Conservation (phyloP, 2,888 invertebrate species). For the Chrysolina americana region DNA sequence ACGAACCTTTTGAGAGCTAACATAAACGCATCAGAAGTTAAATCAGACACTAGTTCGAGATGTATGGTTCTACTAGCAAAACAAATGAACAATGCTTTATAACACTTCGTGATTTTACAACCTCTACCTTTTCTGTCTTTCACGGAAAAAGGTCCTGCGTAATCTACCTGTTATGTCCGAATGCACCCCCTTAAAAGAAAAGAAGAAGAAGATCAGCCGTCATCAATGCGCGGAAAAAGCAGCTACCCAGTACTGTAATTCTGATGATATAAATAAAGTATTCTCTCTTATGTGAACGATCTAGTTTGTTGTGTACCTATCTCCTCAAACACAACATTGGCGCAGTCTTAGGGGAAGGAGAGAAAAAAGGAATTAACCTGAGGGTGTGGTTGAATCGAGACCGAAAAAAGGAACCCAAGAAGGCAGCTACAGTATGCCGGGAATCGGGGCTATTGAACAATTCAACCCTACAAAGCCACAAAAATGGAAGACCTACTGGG, state of each 20-base stretch:
- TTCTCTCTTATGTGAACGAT: not conserved
- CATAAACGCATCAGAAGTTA: constrained; percentile 43
- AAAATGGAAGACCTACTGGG: constrained; percentile 24
- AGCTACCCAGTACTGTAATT: no score
- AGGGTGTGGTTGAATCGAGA: not conserved
- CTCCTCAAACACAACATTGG: not conserved
- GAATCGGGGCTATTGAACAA: constrained; percentile 17
- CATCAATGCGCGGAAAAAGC: no score
- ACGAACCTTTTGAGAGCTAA: constrained; percentile 47
- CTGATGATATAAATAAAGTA: not conserved
- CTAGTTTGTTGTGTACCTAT: not conserved
- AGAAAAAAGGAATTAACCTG: not conserved
- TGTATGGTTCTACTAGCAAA: constrained; percentile 48
- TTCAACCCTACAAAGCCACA: constrained; percentile 22
- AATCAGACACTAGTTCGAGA: constrained; percentile 45
- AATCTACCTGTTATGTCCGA: not conserved
- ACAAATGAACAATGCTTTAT: constrained; percentile 49
- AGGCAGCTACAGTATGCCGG: not conserved
- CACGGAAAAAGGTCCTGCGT: not conserved
- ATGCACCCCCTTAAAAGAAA: not conserved
- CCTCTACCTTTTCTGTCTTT: not conserved
- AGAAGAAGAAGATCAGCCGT: no score
- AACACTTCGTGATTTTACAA: not conserved
- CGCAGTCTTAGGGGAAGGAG: not conserved
- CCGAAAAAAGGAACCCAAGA: not conserved